A percentile compares a stretch with the other conserved stretches of the same genome.
Conservation (phyloP, 2,888 invertebrate species). For the Prosopocoilus inquinatus region DNA sequence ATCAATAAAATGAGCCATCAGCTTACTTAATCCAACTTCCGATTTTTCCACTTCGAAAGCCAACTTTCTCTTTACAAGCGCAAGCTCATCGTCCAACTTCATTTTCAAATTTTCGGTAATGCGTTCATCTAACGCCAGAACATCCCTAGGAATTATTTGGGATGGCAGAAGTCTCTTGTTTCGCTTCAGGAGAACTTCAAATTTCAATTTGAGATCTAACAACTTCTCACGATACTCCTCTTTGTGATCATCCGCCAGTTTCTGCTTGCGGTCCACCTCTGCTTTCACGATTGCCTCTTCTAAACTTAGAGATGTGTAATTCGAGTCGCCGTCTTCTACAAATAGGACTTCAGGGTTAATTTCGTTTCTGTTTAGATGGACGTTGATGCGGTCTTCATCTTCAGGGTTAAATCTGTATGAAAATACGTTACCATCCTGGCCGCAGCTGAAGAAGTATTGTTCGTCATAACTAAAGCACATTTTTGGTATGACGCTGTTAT, state of each 20-base stretch:
- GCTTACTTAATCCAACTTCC: constrained; percentile 53
- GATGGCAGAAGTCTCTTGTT: constrained; percentile 62
- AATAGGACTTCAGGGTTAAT: neutral
- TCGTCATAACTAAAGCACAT: constrained; percentile 64
- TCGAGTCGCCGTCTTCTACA: constrained; percentile 48
- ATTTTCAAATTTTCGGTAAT: constrained; percentile 62
- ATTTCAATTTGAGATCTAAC: constrained; percentile 55
- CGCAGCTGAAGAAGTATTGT: constrained; percentile 59
- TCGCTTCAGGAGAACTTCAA: constrained; percentile 29
- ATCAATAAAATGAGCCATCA: constrained; percentile 65
- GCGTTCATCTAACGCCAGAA: constrained; percentile 66
- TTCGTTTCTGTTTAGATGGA: constrained; percentile 12
- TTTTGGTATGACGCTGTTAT: constrained; percentile 64
- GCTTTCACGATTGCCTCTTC: constrained; percentile 70
- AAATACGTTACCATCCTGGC: constrained; percentile 77
- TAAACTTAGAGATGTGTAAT: constrained; percentile 49
- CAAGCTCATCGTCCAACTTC: constrained; percentile 60
- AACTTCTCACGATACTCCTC: constrained; percentile 58
- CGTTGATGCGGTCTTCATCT: constrained; percentile 11
- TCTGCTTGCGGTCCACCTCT: constrained; percentile 62
- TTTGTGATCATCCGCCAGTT: constrained; percentile 65
- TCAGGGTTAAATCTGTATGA: constrained; percentile 57
- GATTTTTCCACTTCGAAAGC: constrained; percentile 72
- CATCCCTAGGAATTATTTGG: constrained; percentile 58
- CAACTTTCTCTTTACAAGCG: constrained; percentile 62